Base-by-base conservation (phyloP, 2,113 vertebrate genomes). In the Noctilio leporinus region DNA sequence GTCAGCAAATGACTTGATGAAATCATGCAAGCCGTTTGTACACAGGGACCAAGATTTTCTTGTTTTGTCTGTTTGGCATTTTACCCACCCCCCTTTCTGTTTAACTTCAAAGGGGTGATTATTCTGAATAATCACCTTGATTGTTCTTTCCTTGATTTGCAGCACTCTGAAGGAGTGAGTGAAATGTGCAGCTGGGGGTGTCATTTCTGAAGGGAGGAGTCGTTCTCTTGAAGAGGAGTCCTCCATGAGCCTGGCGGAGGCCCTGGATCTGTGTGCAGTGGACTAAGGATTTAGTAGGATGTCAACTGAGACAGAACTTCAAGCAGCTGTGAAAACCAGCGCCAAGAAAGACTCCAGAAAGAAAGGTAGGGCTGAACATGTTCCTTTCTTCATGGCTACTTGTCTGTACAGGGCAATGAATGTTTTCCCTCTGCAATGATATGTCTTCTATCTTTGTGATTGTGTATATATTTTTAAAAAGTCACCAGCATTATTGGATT, bases 241-340 rank as follows among this genome's bases (percentile, higher is more conserved):
- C 99, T 99, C 99, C 98, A 99, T 99, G 99, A 99, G 98, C 99
- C 99, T 99, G 99, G 98, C 98, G 97, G 96, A 98, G 98, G 98
- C 98, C 98, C 97, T 98, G 98, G 98, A 99, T 98, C 98, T 99
- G 98, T 98, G 98, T 99, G 99, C 99, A 98, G 98, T 99, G 98
- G 98, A 98, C 98, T 99, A 98, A 99, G 99, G 99, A 99, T 98
- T 99, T 98, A 98, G 98, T 99, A 99, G 99, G 99, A 99, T 99
- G 99, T 99, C 99, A 99, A 99, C 99, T 99, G 99, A 99, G 99
- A 99, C 99, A 98, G 99, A 99, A 98, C 99, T 99, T 98, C 99
- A 99, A 99, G 99, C 99, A 99, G 99, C 99, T 99, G 99, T 99
- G 98, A 99, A 99, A 99, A 99, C 99, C 99, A 99, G 99, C 98